Evolutionary conservation across 2,797 vertebrate genomes (phyloP), one percentile per base, ranked within the genome.

Genomic region (Bucorvus abyssinicus): DNA sequence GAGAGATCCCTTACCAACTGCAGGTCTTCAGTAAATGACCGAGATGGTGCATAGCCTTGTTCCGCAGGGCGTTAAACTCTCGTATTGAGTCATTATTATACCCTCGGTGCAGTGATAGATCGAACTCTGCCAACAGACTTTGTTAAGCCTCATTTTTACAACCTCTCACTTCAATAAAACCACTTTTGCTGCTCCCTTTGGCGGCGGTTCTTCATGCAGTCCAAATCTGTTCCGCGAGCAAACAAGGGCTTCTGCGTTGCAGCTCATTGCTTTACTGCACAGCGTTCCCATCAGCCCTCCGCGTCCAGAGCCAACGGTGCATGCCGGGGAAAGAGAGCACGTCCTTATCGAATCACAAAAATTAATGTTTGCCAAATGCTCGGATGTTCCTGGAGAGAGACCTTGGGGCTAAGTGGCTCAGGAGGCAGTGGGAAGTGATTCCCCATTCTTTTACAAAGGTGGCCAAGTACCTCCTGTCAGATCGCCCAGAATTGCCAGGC

Each of bases 21-120:
- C 52, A 60, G n/a, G 2, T 27, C 55, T 49, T 52, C 60, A 70
- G 18, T 26, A 4, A 71, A 74, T 20, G 71, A 14, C 26, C 2
- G 14, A 34, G 53, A 5, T 0, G 19, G 70, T 1, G 1, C 49
- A 2, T 8, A 38, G 70, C 21, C 42, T 47, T 6, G 2, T 53
- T 10, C 32, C 8, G 2, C 67, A 36, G 75, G 38, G n/a, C 49
- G 1, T 23, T 38, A 5, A 32, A 8, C 18, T 45, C 81, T 22
- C 36, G 5, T 12, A 2, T 21, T 2, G 75, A 27, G 14, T 60
- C 30, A 0, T 75, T n/a, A 7, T 10, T 42, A 13, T 11, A 3
- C 55, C 36, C 49, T 79, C 69, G 73, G 49, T 64, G 74, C 34
- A 38, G 44, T 38, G 13, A 30, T 24, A 65, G 67, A 4, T 24